Conservation (phyloP, 2,113 vertebrate species). For the Eonycteris spelaea region DNA sequence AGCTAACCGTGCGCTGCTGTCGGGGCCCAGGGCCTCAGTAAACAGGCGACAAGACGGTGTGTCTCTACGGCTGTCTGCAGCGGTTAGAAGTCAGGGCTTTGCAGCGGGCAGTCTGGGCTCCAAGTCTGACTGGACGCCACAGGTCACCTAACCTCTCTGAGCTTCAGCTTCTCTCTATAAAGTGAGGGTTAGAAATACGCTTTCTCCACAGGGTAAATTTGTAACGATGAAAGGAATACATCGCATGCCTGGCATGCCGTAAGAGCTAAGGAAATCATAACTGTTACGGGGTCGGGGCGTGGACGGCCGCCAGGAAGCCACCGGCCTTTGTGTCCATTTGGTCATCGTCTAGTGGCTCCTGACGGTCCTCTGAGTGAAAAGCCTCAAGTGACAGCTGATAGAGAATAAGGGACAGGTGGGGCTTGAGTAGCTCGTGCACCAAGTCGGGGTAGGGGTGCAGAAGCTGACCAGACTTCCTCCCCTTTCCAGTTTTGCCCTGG, state of each 20-base stretch:
- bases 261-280: not conserved
- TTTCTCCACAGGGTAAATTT: not conserved
- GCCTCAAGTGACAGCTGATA: not conserved
- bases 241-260: not conserved
- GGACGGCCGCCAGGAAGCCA: not conserved
- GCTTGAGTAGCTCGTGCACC: not conserved
- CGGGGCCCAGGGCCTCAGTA: not conserved
- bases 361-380: not conserved
- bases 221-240: not conserved
- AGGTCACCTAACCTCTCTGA: not conserved
- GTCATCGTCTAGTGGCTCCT: not conserved
- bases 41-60: rapidly evolving
- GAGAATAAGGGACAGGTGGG: not conserved
- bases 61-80: rapidly evolving
- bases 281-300: rapidly evolving
- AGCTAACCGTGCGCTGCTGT: rapidly evolving
- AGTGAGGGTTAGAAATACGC: not conserved
- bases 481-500: not conserved
- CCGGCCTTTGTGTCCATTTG: not conserved
- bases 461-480: not conserved
- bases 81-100: not conserved
- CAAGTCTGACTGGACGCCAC: not conserved
- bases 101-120: not conserved
- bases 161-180: not conserved
- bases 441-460: not conserved